Base-by-base conservation (phyloP, 2,888 invertebrate genomes). In the Mythimna albipuncta region DNA sequence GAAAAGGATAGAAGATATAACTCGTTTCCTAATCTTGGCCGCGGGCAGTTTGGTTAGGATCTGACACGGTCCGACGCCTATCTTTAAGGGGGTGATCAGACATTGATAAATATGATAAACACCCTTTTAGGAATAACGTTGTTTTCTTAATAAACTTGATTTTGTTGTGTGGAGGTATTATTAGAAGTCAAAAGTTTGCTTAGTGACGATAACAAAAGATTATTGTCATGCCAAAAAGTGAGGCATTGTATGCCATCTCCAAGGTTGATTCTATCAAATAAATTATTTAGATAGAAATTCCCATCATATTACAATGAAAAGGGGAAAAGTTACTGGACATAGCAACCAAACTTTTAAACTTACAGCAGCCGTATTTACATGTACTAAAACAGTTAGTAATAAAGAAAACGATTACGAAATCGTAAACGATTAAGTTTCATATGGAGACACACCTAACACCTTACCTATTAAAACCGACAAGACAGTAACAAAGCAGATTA, bases 21-120 rank as follows among this genome's bases (percentile, higher is more conserved):
- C 91, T 85, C 79, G 93, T 93, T 93, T 92, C 83, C 84, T 93
- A 93, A 93, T 93, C 91, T 89, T 92, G 76, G 92, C 94, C 93
- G 88, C 91, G 88, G 91, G 94, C 89, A 90, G 92, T 94, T 94
- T 94, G 91, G 92, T 92, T 92, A 92, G 91, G 92, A 93, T 94
- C 90, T 89, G 94, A 89, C 91, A 94, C 89, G 95, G 93, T 94
- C 89, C 89, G 85, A 93, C 95, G 93, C 94, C 92, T 92, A 82
- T 82, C 72, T 82, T 83, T 79, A 89, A 90, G 88, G 91, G 93
- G 93, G 91, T 90, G 89, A 90, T 79, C 85, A 88, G 92, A 92
- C 92, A 89, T 89, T 92, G 91, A 92, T 90, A 88, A 89, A 93
- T 92, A 88, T 87, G 88, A 88, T 88, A 87, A 87, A 85, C 89